These are phyloP conservation scores for Achlya flavicornis DNA, from an alignment of 2,888 invertebrate genomes.

Conservation along the genomic window DNA sequence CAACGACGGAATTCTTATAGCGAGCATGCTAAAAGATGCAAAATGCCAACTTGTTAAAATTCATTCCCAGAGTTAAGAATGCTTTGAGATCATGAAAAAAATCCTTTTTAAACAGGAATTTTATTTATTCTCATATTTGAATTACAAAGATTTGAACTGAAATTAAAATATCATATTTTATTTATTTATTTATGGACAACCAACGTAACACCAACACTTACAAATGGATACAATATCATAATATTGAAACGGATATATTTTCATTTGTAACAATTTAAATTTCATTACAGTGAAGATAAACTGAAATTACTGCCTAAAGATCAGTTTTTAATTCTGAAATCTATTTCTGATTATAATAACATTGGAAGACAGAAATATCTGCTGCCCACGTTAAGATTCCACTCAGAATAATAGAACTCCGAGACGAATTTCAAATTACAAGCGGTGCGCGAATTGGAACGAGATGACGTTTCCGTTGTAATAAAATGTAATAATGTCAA, in stretches of 20 bases:
- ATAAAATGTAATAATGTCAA: conserved; percentile 69
- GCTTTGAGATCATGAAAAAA: neutral
- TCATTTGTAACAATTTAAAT: neutral
- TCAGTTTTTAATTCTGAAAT: neutral
- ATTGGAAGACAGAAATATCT: neutral
- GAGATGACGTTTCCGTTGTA: conserved; percentile 46
- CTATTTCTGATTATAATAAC: neutral
- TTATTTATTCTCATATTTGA: too few relatives aligned
- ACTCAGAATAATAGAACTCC: conserved; percentile 1
- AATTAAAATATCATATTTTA: neutral
- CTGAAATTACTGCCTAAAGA: neutral
- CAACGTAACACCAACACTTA: too few relatives aligned
- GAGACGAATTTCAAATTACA: conserved; percentile 26
- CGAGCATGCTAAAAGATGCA: neutral
- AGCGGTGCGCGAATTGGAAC: conserved; percentile 27
- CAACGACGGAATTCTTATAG: neutral
- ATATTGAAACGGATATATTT: too few relatives aligned
- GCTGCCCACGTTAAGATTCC: neutral
- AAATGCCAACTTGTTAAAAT: conserved; percentile 1
- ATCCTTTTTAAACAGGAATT: neutral
- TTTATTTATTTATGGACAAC: too few relatives aligned
- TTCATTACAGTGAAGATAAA: neutral
- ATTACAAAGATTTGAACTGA: neutral
- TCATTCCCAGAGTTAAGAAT: neutral
- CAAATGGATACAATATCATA: too few relatives aligned